A percentile compares a stretch with the other conserved stretches of the same genome.
These are phyloP conservation scores for Anguilla rostrata DNA, from an alignment of 2,113 vertebrate genomes.

Conservation along the genomic window DNA sequence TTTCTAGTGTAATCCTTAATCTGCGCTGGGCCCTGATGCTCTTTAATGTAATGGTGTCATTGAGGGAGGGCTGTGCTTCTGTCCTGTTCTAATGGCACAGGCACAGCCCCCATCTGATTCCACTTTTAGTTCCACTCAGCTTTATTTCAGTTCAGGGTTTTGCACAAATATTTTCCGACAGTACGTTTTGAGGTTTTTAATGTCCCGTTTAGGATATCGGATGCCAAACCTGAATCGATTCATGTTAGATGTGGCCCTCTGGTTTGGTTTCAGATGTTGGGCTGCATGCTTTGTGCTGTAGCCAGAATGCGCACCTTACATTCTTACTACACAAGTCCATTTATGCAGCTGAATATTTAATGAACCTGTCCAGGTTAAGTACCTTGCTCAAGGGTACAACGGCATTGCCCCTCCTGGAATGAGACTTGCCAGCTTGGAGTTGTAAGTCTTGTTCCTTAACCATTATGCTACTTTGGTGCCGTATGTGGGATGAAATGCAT, in stretches of 20 bases:
- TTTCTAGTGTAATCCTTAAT: constrained; percentile 50
- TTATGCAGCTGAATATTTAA: too few species aligned
- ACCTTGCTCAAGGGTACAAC: too few species aligned
- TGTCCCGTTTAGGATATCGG: neutral
- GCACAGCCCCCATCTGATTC: neutral
- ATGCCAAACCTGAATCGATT: neutral
- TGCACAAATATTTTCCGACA: neutral
- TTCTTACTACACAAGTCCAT: too few species aligned
- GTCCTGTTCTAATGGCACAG: neutral
- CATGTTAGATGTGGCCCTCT: neutral
- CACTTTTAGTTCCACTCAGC: too few species aligned
- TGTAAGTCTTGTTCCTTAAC: too few species aligned
- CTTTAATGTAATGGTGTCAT: constrained; percentile 42
- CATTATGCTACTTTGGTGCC: neutral
- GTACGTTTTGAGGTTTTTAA: neutral
- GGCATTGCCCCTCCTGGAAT: too few species aligned
- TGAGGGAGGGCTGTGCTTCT: constrained; percentile 23
- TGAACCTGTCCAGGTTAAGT: too few species aligned
- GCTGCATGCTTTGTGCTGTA: neutral
- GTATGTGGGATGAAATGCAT: neutral
- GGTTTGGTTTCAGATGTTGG: neutral
- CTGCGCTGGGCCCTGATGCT: constrained; percentile 36
- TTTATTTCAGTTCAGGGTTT: neutral
- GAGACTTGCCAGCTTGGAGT: too few species aligned
- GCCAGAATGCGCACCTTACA: too few species aligned